phyloP scores from a whole-genome alignment of 92 coral and sea anemone species.

The Porites divaricata region DNA sequence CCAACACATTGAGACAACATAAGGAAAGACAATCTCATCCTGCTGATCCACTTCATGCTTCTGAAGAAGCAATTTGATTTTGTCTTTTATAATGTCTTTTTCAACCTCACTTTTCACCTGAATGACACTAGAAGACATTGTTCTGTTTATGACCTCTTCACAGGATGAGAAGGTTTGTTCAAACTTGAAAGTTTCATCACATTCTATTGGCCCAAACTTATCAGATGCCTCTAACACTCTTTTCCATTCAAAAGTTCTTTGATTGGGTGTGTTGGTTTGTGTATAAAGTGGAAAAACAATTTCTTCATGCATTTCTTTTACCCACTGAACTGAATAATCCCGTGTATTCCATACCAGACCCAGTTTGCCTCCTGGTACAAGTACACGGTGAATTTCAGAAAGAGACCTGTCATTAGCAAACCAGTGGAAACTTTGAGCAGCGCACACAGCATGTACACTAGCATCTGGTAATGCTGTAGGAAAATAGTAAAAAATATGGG shows the following conservation, averaged over 20 bases:
- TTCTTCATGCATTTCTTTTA: conserved; percentile 55
- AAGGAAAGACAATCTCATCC: not conserved
- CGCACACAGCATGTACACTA: conserved; percentile 72
- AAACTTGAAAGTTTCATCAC: conserved; percentile 22
- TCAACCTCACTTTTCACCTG: conserved; percentile 51
- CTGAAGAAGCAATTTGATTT: conserved; percentile 50
- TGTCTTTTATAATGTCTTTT: conserved; percentile 46
- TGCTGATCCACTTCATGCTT: conserved; percentile 18
- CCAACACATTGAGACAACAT: conserved; percentile 16
- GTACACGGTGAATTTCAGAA: conserved; percentile 83
- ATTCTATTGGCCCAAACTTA: conserved; percentile 49
- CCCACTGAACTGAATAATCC: conserved; percentile 69
- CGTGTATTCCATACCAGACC: conserved; percentile 81
- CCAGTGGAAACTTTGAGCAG: conserved; percentile 62
- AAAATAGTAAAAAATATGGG: not conserved
- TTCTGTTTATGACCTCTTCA: conserved; percentile 42
- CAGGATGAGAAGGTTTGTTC: conserved; percentile 47
- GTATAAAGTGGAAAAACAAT: conserved; percentile 51
- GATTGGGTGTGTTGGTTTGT: conserved; percentile 58
- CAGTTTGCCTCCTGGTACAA: conserved; percentile 81
- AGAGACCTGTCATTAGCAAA: conserved; percentile 78
- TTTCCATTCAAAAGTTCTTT: conserved; percentile 58
- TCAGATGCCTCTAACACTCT: conserved; percentile 34
- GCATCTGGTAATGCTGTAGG: conserved; percentile 45
- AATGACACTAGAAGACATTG: conserved; percentile 66